A percentile compares a stretch with the other conserved stretches of the same genome.
Conservation (phyloP, 2,797 vertebrate genomes). For the Paramormyrops hopkinsi region DNA sequence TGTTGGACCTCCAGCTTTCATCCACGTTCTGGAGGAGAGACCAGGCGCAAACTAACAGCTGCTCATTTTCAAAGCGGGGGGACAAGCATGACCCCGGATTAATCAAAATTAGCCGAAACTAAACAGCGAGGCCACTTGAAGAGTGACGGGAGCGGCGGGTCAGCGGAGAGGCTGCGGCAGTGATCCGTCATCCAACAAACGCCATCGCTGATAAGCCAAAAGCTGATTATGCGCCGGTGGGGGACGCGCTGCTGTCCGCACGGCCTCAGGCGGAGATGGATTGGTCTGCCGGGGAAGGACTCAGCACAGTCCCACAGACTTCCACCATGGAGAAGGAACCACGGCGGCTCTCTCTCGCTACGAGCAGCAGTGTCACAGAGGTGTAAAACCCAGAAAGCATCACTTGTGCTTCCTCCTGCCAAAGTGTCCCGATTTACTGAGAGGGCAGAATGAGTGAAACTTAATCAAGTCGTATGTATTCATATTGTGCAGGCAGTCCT, state of each 20-base stretch:
- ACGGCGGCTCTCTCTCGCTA: conserved; percentile 39
- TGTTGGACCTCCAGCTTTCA: neutral
- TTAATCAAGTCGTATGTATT: neutral
- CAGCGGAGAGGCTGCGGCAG: conserved; percentile 24
- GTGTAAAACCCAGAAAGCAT: conserved; percentile 32
- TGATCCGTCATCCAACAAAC: conserved; percentile 43
- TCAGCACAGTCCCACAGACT: conserved; percentile 36
- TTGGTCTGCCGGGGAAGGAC: conserved; percentile 46
- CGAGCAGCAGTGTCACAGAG: conserved; percentile 28
- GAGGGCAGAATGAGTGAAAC: neutral
- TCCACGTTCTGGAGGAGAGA: neutral
- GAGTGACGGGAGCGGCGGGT: conserved; percentile 37
- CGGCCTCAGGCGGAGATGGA: conserved; percentile 52
- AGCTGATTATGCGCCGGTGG: conserved; percentile 63
- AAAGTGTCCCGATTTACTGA: neutral
- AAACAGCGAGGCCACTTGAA: conserved; percentile 29
- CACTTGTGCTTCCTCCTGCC: neutral
- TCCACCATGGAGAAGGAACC: neutral
- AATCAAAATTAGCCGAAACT: conserved; percentile 42
- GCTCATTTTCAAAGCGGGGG: conserved; percentile 24
- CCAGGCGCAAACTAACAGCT: neutral
- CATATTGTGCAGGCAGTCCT: neutral
- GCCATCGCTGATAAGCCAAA: conserved; percentile 66
- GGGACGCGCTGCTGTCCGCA: conserved; percentile 39
- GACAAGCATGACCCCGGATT: conserved; percentile 30